Conservation (phyloP, 2,888 invertebrate species). For the Charanyca ferruginea region DNA sequence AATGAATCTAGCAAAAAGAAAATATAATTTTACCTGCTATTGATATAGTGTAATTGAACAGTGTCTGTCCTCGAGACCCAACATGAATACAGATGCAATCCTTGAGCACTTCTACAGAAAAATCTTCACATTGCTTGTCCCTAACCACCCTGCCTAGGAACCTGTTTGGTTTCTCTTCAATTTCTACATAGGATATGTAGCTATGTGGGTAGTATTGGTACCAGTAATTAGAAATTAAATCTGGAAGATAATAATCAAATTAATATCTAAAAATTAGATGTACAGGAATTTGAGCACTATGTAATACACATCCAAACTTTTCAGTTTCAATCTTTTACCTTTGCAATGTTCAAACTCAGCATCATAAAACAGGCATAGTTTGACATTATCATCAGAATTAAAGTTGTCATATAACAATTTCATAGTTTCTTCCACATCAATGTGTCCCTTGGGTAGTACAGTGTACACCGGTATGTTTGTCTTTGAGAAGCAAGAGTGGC, state of each 20-base stretch:
- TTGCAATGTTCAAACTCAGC: conserved; percentile 92
- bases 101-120: conserved; percentile 77
- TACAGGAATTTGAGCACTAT: too few relatives aligned
- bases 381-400: conserved; percentile 74
- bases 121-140: conserved; percentile 68
- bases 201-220: conserved; percentile 77
- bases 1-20: neutral
- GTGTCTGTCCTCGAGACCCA: conserved; percentile 92
- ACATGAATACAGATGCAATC: conserved; percentile 92
- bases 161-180: conserved; percentile 73
- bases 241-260: conserved; percentile 68
- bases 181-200: conserved; percentile 78
- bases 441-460: conserved; percentile 92
- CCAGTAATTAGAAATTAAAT: conserved; percentile 75
- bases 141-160: conserved; percentile 79
- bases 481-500: conserved; percentile 96
- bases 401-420: conserved; percentile 67
- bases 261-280: too few relatives aligned
- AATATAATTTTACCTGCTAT: conserved; percentile 79
- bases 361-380: conserved; percentile 92
- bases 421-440: conserved; percentile 87
- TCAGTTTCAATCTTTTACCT: conserved; percentile 79
- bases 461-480: conserved; percentile 94
- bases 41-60: conserved; percentile 92
- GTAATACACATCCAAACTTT: neutral